Base-by-base conservation (phyloP, 1,140 invertebrate genomes). In the Zaprionus nigranus region DNA sequence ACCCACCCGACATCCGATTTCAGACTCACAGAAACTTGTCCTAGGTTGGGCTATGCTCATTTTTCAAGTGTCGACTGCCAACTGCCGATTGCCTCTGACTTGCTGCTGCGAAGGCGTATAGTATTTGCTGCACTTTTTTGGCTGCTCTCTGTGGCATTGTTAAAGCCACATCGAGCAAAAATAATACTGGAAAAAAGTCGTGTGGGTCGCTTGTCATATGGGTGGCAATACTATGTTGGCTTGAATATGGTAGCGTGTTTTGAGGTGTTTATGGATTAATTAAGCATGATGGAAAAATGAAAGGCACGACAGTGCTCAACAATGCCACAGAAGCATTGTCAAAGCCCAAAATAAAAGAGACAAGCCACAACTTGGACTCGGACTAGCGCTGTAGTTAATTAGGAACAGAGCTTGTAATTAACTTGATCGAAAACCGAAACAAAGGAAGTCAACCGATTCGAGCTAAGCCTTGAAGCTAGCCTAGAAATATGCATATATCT, bases 191-290 rank as follows among this genome's bases (percentile, higher is more conserved):
- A 75, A 77, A 86, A 72, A 73, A 64, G 49, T 81, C 64, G 85
- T 88, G 84, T 90, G 85, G 84, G 85, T 61, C 53, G 75, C 56
- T 81, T 81, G 81, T 67, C 84, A 88, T 77, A 81, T 86, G 82
- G 82, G 81, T 81, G 81, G 85, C 74, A 58, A 54, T 74, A 20
- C 3, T 22, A 66, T 34, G 9, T 34, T 34, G 9, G 74, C 63
- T 88, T 78, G 62, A 87, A 83, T 84, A 83, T 81, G 74, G 83
- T 87, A 87, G 83, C 83, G 79, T 81, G 81, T 78, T 81, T 83
- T 75, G 67, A 88, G 81, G 83, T 87, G 83, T 87, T 87, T 87
- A 87, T 87, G 77, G 84, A 81, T 83, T 80, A 87, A 87, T 87
- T 88, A 87, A 75, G 78, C 49, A 60, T 66, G 71, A 78, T 87